phyloP scores from a whole-genome alignment of 2,888 invertebrate genomes.

The Linyphia triangularis region DNA sequence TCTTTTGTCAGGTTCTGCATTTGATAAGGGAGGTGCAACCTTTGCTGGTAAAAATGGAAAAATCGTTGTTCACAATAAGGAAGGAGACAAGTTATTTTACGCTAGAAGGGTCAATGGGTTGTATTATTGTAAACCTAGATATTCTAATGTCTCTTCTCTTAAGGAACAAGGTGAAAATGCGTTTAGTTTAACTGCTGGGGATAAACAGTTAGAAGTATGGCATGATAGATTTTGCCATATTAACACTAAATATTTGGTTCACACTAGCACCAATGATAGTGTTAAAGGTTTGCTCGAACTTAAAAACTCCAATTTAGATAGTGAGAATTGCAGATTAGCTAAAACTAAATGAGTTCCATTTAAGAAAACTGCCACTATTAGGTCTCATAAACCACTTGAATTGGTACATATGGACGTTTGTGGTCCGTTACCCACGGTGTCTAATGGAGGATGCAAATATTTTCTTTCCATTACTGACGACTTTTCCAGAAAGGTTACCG shows the following conservation, averaged over 20 bases:
- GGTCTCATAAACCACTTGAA: not conserved
- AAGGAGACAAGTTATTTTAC: too few relatives aligned
- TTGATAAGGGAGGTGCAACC: not conserved
- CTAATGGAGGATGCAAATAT: conserved; percentile 1
- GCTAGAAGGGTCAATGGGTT: not conserved
- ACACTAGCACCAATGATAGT: not conserved
- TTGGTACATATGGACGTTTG: not conserved
- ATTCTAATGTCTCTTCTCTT: not conserved
- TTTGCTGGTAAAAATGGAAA: too few relatives aligned
- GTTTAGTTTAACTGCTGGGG: not conserved
- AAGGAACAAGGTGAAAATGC: not conserved
- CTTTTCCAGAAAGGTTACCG: not conserved
- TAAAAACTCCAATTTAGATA: not conserved
- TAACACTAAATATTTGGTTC: not conserved
- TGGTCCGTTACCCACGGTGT: not conserved
- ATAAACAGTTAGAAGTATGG: not conserved
- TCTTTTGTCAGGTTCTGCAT: not conserved
- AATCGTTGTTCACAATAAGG: too few relatives aligned
- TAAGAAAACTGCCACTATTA: not conserved
- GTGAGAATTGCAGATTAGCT: not conserved
- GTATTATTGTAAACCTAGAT: not conserved
- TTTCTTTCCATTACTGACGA: conserved; percentile 18
- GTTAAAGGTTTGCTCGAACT: not conserved
- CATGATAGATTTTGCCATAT: not conserved
- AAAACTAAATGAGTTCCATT: not conserved